Conservation (phyloP, 2,888 invertebrate genomes). For the Artemia sp. region DNA sequence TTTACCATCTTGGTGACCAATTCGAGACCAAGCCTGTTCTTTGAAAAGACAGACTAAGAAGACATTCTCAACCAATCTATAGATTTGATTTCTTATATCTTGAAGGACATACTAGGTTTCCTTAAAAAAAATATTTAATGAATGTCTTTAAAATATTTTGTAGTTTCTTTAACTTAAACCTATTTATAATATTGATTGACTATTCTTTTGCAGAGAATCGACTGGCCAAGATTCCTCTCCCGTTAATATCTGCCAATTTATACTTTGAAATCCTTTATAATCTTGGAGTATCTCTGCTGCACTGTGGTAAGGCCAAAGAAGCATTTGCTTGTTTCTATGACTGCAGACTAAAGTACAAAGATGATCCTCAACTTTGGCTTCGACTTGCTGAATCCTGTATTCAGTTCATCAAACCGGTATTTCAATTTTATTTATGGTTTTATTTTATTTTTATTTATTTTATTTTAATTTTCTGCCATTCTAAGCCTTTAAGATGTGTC, state of each 20-base stretch:
- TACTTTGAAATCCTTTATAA: constrained; percentile 56
- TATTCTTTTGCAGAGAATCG: constrained; percentile 28
- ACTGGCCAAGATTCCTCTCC: constrained; percentile 40
- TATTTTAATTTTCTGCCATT: no score
- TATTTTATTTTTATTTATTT: no score
- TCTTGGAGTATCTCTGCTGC: constrained; percentile 62
- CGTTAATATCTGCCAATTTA: constrained; percentile 43
- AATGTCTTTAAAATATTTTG: no score
- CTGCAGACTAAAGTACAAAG: constrained; percentile 39
- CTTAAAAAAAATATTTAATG: no score
- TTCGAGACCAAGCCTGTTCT: no score
- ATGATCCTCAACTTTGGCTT: constrained; percentile 74
- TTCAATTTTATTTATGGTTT: no score
- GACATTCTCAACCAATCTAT: no score
- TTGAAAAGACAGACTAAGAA: no score
- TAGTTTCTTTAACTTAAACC: not conserved
- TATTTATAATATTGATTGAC: not conserved
- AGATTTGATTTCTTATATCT: no score
- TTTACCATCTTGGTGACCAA: no score
- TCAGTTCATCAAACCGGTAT: constrained; percentile 43
- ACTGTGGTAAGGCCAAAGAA: constrained; percentile 56
- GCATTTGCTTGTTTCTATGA: constrained; percentile 51
- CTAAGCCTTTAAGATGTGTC: no score
- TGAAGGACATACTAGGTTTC: no score
- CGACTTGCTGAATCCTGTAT: constrained; percentile 85